Conservation (phyloP, 2,113 vertebrate genomes). For the Phrynocephalus versicolor region DNA sequence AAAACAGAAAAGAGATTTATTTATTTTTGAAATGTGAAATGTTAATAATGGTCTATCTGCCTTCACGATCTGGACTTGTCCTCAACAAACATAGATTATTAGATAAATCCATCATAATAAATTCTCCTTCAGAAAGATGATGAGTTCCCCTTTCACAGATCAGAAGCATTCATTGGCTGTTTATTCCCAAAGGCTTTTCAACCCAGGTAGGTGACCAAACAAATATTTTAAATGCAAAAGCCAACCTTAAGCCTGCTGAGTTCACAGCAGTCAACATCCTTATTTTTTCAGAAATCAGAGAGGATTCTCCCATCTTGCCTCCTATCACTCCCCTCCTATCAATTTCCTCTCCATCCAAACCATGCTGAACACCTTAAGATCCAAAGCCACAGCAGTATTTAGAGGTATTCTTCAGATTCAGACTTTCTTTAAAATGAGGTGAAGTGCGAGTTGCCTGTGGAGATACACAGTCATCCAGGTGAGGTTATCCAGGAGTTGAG, state of each 20-base stretch:
- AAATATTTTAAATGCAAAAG: background rate
- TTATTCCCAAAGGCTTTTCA: background rate
- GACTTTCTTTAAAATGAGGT: too few relatives aligned
- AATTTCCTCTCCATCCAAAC: background rate
- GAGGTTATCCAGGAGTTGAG: too few relatives aligned
- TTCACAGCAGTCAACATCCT: background rate
- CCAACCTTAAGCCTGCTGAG: background rate
- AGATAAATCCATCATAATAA: background rate
- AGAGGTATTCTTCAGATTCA: too few relatives aligned
- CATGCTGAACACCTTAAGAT: background rate
- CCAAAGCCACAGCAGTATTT: background rate
- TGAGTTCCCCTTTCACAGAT: background rate
- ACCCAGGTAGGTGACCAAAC: background rate
- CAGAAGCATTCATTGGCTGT: background rate
- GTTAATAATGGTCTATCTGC: background rate
- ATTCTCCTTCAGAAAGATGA: background rate
- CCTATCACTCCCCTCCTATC: background rate
- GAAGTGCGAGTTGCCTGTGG: too few relatives aligned
- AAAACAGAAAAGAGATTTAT: background rate
- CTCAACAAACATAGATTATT: background rate
- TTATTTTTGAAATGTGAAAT: background rate
- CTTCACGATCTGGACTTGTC: background rate
- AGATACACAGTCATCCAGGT: too few relatives aligned
- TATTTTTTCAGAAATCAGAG: background rate
- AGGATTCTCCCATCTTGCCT: background rate